Evolutionary conservation across 64 coral and sea anemone species (phyloP), one percentile per base, ranked within the genome.

Genomic region (Porites australiensis): DNA sequence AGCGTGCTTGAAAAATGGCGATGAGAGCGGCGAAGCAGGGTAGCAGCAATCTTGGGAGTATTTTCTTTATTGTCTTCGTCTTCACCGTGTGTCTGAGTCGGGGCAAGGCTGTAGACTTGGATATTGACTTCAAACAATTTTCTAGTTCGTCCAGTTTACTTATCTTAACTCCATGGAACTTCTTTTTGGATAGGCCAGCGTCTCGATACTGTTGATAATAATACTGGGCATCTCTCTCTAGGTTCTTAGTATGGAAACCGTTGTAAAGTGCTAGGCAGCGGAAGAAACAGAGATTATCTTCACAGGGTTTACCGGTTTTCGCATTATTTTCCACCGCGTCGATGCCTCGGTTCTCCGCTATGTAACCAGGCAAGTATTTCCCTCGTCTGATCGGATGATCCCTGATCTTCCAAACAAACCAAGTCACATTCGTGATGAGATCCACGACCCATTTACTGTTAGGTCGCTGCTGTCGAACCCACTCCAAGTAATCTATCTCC

Each of bases 271-370:
- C 77, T 19, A 79, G 59, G 18, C 79, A 83, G 19, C 79, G 21
- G n/a, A 75, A 88, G n/a, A 75, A 88, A 43, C 68, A 88, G 2
- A 88, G 12, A 19, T 73, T 18, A 53, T 87, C 67, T 15, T 87
- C 46, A 12, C 37, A 74, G 3, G 69, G 69, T 15, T 88, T 23
- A 9, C 50, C n/a, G n/a, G n/a, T n/a, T n/a, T n/a, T n/a, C n/a
- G n/a, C n/a, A n/a, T n/a, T n/a, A n/a, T n/a, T n/a, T n/a, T n/a
- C n/a, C n/a, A n/a, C n/a, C n/a, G n/a, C n/a, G n/a, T n/a, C n/a
- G n/a, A n/a, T n/a, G n/a, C n/a, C n/a, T n/a, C n/a, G n/a, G n/a
- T 75, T 74, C 9, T 88, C 64, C 0, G 59, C 50, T 16, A 88
- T 59, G 1, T 83, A 64, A 15, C 58, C 43, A 0, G 37, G 79